phyloP scores from a whole-genome alignment of 2,888 invertebrate genomes.

The Apamea anceps region DNA sequence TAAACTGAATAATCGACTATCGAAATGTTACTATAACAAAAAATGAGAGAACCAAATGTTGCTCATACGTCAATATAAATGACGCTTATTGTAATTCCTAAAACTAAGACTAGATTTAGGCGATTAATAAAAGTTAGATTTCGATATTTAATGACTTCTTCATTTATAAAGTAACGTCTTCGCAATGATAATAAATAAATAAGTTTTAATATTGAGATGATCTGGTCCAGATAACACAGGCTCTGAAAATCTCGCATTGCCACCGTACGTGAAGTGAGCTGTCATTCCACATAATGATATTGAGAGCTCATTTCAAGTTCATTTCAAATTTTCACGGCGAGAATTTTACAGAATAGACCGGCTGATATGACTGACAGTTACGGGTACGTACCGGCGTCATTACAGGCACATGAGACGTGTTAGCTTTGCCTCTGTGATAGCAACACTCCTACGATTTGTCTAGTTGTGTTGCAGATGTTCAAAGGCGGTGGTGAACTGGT shows the following conservation, averaged over 20 bases:
- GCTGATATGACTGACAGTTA: too few relatives aligned
- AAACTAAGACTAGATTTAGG: constrained; percentile 62
- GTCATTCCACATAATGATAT: too few relatives aligned
- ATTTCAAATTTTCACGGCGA: too few relatives aligned
- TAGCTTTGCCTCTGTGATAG: too few relatives aligned
- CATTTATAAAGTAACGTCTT: constrained; percentile 57
- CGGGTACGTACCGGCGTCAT: too few relatives aligned
- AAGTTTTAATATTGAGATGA: constrained; percentile 49
- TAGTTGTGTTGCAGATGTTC: too few relatives aligned
- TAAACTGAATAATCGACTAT: constrained; percentile 62
- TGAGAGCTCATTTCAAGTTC: too few relatives aligned
- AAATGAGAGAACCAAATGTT: constrained; percentile 72
- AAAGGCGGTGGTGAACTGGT: too few relatives aligned
- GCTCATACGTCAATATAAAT: constrained; percentile 67
- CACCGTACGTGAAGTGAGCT: too few relatives aligned
- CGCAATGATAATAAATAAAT: constrained; percentile 66
- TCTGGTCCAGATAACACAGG: constrained; percentile 63
- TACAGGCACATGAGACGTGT: too few relatives aligned
- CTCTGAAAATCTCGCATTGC: neutral
- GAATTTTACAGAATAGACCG: too few relatives aligned
- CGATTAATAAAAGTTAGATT: constrained; percentile 55
- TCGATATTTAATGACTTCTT: constrained; percentile 62
- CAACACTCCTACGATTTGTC: too few relatives aligned
- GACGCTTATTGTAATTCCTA: constrained; percentile 62
- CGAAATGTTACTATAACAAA: constrained; percentile 57